Conservation (phyloP, 2,797 vertebrate genomes). For the Chanos chanos region DNA sequence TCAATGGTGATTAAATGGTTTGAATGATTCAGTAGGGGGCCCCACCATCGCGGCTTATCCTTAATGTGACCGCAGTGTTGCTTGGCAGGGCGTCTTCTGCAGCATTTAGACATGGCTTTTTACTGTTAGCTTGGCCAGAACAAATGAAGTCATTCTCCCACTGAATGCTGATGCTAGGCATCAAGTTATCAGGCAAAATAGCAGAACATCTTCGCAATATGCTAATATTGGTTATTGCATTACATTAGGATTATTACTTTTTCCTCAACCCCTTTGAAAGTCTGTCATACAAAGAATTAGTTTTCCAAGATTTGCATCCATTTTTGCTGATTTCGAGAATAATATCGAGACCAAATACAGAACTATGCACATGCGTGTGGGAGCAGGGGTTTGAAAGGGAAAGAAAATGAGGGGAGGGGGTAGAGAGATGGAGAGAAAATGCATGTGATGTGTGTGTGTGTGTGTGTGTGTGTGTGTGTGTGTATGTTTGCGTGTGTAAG, state of each 20-base stretch:
- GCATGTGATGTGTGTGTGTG: not conserved
- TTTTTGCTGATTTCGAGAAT: too few species aligned
- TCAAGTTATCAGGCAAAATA: too few species aligned
- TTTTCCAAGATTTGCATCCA: too few species aligned
- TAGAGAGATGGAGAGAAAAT: not conserved
- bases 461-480: not conserved
- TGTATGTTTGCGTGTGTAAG: too few species aligned
- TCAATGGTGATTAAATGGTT: slow-evolving; percentile 6
- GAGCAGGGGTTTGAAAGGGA: too few species aligned
- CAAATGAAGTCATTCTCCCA: not conserved
- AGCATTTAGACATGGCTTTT: not conserved
- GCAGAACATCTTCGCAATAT: too few species aligned
- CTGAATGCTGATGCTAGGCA: not conserved
- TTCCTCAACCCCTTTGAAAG: too few species aligned
- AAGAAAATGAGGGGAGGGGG: too few species aligned
- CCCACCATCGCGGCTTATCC: not conserved
- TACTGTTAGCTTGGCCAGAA: not conserved
- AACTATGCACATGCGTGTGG: too few species aligned
- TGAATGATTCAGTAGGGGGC: slow-evolving; percentile 2
- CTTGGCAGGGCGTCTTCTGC: not conserved
- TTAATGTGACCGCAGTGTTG: slow-evolving; percentile 3
- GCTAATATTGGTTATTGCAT: not conserved
- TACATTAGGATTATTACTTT: too few species aligned
- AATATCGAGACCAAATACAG: too few species aligned
- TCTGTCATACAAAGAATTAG: too few species aligned